Evolutionary conservation across 1,140 invertebrate species (phyloP), one percentile per base, ranked within the genome.

Genomic region (Cotesia typhae): DNA sequence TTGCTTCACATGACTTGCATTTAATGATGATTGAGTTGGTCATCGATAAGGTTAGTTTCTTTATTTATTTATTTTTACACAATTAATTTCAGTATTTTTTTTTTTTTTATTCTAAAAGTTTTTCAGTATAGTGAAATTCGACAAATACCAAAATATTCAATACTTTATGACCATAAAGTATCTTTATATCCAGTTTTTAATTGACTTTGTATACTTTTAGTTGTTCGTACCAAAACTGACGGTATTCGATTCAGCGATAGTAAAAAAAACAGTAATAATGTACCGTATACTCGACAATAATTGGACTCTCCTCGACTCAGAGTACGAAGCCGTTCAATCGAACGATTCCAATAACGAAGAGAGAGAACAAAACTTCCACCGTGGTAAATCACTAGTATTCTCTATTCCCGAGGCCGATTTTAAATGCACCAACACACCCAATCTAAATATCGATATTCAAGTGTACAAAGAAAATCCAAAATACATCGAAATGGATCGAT

Each of bases 21-120:
- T 70, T 85, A 4, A 82, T 85, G 74, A 79, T 85, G 81, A 14
- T 85, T 12, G 83, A 85, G 55, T 6, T 85, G 6, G 74, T 68
- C 0, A 74, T 83, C 4, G 65, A 82, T 57, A 84, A 83, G 28
- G 83, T 84, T 55, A 80, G 73, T 70, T 14, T 2, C 60, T 60
- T 2, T 28, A 28, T 28, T 28, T 6, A 68, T 37, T 12, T 28
- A 9, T 37, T 17, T 12, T 36, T 7, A 10, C 17, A n/a, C 28
- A n/a, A 67, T 20, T 35, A 10, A 51, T 9, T 47, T 9, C 6
- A 41, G 9, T 9, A 0, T 47, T 47, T 9, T 6, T 10, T 47
- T 47, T 9, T 47, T 6, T 10, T 47, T 0, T 0, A 47, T 47
- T 47, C 0, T 47, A 47, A 47, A 47, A 9, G 4, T 47, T 7